These are phyloP conservation scores for Hypomecis punctinalis DNA, from an alignment of 2,888 invertebrate genomes.

Conservation along the genomic window DNA sequence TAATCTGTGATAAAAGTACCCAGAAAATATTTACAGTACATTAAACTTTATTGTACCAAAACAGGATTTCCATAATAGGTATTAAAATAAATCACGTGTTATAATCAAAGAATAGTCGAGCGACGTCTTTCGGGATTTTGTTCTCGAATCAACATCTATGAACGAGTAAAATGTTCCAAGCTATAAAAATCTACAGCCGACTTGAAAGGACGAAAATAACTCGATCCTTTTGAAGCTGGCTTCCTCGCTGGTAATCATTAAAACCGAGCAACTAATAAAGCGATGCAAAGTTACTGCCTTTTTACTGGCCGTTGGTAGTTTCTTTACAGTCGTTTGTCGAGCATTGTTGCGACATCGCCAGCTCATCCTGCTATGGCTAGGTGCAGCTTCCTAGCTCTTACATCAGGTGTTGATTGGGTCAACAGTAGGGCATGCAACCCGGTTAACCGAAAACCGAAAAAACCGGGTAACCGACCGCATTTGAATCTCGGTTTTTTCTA, in stretches of 20 bases:
- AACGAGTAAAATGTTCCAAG: neutral
- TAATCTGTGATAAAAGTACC: no score
- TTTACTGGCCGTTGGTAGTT: slow-evolving; percentile 5
- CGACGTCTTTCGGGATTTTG: no score
- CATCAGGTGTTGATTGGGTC: slow-evolving; percentile 6
- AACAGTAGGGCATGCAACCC: no score
- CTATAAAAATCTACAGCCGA: slow-evolving; percentile 4
- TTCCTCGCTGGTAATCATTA: neutral
- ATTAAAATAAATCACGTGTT: no score
- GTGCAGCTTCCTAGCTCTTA: slow-evolving; percentile 18
- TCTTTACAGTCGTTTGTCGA: slow-evolving; percentile 16
- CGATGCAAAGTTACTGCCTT: slow-evolving; percentile 6
- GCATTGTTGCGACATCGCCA: slow-evolving; percentile 36
- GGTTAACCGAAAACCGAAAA: no score
- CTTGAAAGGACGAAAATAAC: slow-evolving; percentile 6
- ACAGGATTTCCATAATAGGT: no score
- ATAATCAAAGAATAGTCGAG: no score
- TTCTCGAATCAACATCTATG: no score
- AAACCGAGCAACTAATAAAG: slow-evolving; percentile 19
- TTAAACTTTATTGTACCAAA: no score
- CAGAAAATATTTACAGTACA: no score
- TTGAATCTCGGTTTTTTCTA: no score
- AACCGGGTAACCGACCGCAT: no score
- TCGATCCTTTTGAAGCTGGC: slow-evolving; percentile 18
- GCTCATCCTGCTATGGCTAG: neutral